phyloP scores from a whole-genome alignment of 64 coral and sea anemone species.

The Stichodactyla helianthus region DNA sequence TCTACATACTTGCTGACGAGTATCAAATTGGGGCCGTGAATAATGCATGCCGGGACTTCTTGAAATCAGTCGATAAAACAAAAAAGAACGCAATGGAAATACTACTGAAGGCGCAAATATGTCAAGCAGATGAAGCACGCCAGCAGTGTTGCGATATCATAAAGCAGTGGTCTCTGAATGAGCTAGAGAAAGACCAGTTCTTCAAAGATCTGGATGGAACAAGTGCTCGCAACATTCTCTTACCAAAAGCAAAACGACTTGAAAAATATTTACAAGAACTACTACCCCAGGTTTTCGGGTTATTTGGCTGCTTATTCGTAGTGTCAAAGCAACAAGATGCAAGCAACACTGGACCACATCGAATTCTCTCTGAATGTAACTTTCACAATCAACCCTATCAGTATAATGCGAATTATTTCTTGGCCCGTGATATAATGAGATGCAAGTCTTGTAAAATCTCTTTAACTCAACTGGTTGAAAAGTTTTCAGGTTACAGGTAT shows the following conservation, averaged over 20 bases:
- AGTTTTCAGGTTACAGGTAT: no score
- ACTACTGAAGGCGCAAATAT: background rate
- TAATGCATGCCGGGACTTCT: no score
- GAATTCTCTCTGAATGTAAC: no score
- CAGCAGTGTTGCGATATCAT: background rate
- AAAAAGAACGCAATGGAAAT: background rate
- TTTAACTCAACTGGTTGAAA: no score
- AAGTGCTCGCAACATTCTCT: background rate
- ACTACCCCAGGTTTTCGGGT: background rate
- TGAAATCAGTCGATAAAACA: background rate
- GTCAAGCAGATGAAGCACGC: background rate
- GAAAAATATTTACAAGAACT: background rate
- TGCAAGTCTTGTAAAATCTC: no score
- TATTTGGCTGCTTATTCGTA: background rate
- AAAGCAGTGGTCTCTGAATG: background rate
- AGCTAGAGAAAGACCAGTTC: background rate
- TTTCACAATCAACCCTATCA: no score
- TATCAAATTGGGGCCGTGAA: no score
- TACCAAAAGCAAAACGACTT: background rate
- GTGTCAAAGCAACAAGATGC: no score
- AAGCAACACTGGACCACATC: no score
- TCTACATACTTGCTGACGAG: no score
- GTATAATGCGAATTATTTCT: no score
- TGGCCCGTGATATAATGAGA: no score
- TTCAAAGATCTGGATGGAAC: background rate